phyloP scores from a whole-genome alignment of 2,113 vertebrate genomes.

The Phocoena sinus region DNA sequence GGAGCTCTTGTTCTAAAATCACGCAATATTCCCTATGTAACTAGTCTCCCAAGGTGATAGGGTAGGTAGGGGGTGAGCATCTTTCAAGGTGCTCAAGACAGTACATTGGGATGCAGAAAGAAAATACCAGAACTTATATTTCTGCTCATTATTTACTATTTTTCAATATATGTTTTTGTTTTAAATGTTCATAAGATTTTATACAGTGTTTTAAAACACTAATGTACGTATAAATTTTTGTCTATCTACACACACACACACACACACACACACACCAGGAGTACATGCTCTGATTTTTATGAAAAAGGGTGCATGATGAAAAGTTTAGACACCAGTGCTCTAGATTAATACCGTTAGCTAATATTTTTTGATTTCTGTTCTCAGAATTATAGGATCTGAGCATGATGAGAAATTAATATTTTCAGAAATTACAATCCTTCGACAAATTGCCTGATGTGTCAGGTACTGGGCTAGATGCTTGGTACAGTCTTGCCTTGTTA shows the following conservation, averaged over 20 bases:
- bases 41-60: neutral
- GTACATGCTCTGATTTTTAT: neutral
- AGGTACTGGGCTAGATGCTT: neutral
- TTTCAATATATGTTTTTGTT: neutral
- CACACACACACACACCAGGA: neutral
- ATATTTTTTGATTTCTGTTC: neutral
- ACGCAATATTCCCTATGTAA: neutral
- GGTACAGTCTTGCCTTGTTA: neutral
- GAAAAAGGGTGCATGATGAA: neutral
- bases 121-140: neutral
- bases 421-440: neutral
- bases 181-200: neutral
- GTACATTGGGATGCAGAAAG: neutral
- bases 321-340: neutral
- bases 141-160: neutral
- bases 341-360: neutral
- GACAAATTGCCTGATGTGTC: neutral
- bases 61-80: neutral
- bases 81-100: neutral
- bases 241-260: rapidly evolving
- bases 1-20: neutral
- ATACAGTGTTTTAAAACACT: neutral
- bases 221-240: neutral
- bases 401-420: neutral
- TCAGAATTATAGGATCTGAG: neutral